Evolutionary conservation across 2,888 invertebrate genomes (phyloP).

Genomic region (Crocallis elinguaria): DNA sequence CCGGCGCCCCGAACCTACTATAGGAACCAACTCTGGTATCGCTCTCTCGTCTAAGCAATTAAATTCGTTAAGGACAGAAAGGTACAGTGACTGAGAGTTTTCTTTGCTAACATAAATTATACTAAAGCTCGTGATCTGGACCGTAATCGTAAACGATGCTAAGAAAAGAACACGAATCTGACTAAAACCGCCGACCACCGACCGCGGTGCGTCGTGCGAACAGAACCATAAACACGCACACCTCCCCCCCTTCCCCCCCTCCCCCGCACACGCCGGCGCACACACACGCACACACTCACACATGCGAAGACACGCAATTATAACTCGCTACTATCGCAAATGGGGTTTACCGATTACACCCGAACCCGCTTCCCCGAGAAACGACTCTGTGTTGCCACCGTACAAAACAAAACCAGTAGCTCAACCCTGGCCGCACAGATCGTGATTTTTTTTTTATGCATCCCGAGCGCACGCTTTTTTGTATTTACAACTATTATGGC

Average conservation of each 20-base stretch:
- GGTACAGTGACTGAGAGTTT: neutral
- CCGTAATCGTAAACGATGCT: constrained; percentile 1
- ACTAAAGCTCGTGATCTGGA: too few species aligned
- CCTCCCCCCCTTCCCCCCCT: neutral
- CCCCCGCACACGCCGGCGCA: constrained; percentile 30
- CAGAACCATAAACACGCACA: too few species aligned
- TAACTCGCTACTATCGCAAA: constrained; percentile 57
- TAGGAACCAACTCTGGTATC: neutral
- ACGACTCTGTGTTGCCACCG: constrained; percentile 27
- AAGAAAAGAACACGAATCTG: constrained; percentile 11
- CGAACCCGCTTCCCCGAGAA: constrained; percentile 27
- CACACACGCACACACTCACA: constrained; percentile 37
- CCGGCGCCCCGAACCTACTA: neutral
- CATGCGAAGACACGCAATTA: constrained; percentile 39
- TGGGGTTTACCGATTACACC: constrained; percentile 67
- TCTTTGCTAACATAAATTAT: neutral
- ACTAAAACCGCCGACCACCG: constrained; percentile 7
- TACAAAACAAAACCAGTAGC: constrained; percentile 3
- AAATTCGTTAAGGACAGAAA: neutral
- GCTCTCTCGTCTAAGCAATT: neutral
- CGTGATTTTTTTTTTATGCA: constrained; percentile 16
- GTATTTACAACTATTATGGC: constrained; percentile 15
- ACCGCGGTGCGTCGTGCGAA: constrained; percentile 19
- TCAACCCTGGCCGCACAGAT: constrained; percentile 26
- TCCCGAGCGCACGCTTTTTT: neutral